A percentile compares a stretch with the other conserved stretches of the same genome.
Evolutionary conservation across 1,140 invertebrate species (phyloP).

Genomic region (Drosophila sturtevanti): DNA sequence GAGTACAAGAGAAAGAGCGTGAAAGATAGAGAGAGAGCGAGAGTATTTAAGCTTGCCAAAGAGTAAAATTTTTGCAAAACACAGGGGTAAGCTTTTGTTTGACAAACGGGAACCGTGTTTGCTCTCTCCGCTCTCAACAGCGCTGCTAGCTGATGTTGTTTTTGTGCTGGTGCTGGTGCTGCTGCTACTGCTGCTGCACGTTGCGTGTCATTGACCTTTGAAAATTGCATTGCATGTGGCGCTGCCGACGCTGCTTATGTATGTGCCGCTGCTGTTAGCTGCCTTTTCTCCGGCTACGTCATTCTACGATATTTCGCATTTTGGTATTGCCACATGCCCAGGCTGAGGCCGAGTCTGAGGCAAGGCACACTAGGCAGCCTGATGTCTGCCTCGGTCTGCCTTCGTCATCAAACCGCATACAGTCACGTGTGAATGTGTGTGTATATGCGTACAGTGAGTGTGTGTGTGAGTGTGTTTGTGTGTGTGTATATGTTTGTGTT

Average conservation of each 20-base stretch:
- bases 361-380: too few relatives aligned
- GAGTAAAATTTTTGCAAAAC: constrained; percentile 33
- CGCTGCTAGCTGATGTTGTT: constrained; percentile 28
- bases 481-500: constrained; percentile 13
- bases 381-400: constrained; percentile 52
- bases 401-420: constrained; percentile 52
- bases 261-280: constrained; percentile 21
- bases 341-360: constrained; percentile 35
- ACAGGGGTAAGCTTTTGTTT: constrained; percentile 7
- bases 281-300: constrained; percentile 60
- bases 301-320: constrained; percentile 74
- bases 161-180: constrained; percentile 19
- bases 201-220: constrained; percentile 81
- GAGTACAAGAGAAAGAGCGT: constrained; percentile 32
- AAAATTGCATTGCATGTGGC: constrained; percentile 75
- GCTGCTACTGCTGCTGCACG: constrained; percentile 40
- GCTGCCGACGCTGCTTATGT: constrained; percentile 15
- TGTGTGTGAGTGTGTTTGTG: constrained; percentile 42
- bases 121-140: constrained; percentile 37
- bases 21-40: neutral
- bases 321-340: constrained; percentile 60
- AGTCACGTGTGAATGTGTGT: constrained; percentile 47
- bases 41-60: constrained; percentile 1
- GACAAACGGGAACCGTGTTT: constrained; percentile 21
- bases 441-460: neutral